phyloP scores from a whole-genome alignment of 2,888 invertebrate genomes.

The Mantis religiosa region DNA sequence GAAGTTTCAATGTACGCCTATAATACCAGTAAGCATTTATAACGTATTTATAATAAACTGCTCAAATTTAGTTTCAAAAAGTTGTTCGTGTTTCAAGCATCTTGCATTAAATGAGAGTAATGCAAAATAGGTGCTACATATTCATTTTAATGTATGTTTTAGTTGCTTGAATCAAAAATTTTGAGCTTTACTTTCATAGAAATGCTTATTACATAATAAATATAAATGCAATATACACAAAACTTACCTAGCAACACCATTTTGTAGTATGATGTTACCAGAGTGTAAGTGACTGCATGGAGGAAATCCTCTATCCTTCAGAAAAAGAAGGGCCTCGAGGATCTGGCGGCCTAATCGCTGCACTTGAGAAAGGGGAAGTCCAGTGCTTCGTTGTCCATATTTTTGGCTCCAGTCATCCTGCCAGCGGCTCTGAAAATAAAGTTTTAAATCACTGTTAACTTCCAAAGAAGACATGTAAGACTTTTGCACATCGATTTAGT shows the following conservation, averaged over 20 bases:
- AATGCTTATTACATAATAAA: too few species aligned
- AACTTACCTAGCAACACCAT: constrained; percentile 79
- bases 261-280: constrained; percentile 87
- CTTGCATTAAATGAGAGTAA: too few species aligned
- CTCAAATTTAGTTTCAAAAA: too few species aligned
- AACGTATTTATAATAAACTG: too few species aligned
- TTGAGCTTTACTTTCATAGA: too few species aligned
- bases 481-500: not conserved
- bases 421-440: constrained; percentile 62
- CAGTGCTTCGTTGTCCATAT: constrained; percentile 64
- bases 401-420: constrained; percentile 75
- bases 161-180: too few species aligned
- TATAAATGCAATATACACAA: too few species aligned
- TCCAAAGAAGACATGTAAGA: not conserved
- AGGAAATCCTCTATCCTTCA: constrained; percentile 83
- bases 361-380: constrained; percentile 73
- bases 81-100: too few species aligned
- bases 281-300: constrained; percentile 82
- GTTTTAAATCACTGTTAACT: not conserved
- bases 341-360: constrained; percentile 85
- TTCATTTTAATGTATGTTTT: too few species aligned
- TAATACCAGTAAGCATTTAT: too few species aligned
- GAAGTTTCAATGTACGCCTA: too few species aligned
- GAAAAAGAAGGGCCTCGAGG: constrained; percentile 78
- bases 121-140: too few species aligned